phyloP scores from a whole-genome alignment of 1,140 invertebrate species.

The Coptotermes formosanus region DNA sequence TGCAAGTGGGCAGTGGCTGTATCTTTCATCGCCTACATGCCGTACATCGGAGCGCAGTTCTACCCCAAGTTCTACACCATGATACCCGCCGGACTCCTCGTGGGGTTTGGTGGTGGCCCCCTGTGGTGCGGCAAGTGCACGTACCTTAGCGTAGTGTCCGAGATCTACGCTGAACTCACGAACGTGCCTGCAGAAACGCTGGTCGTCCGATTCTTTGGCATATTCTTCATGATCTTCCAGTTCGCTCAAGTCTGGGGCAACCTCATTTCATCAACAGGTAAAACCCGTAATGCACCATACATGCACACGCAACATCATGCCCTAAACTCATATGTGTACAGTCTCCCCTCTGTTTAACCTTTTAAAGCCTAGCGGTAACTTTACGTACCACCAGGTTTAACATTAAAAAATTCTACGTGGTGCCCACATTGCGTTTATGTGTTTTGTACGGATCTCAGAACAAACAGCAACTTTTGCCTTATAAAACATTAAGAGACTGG shows the following conservation, averaged over 20 bases:
- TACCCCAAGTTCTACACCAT: conserved; percentile 79
- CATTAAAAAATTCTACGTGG: too few relatives aligned
- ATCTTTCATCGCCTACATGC: conserved; percentile 81
- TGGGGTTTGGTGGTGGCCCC: conserved; percentile 84
- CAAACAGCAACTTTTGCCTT: too few relatives aligned
- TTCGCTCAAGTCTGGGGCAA: conserved; percentile 92
- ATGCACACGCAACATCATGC: neutral
- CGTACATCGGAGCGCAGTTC: conserved; percentile 85
- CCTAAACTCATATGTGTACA: neutral
- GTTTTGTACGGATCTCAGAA: too few relatives aligned
- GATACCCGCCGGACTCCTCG: conserved; percentile 78
- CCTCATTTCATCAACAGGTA: conserved; percentile 81
- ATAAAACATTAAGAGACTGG: too few relatives aligned
- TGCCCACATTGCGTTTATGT: too few relatives aligned
- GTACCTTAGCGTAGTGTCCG: conserved; percentile 77
- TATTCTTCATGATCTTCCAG: conserved; percentile 94
- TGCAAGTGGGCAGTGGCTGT: conserved; percentile 86
- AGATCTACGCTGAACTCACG: conserved; percentile 66
- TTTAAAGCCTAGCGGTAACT: too few relatives aligned
- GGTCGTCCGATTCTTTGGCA: conserved; percentile 81
- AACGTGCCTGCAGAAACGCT: conserved; percentile 65
- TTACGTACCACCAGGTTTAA: too few relatives aligned
- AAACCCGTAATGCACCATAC: conserved; percentile 35
- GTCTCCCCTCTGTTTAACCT: too few relatives aligned
- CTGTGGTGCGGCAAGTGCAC: conserved; percentile 90